Conservation (phyloP, 2,888 invertebrate genomes). For the Ditula angustiorana region DNA sequence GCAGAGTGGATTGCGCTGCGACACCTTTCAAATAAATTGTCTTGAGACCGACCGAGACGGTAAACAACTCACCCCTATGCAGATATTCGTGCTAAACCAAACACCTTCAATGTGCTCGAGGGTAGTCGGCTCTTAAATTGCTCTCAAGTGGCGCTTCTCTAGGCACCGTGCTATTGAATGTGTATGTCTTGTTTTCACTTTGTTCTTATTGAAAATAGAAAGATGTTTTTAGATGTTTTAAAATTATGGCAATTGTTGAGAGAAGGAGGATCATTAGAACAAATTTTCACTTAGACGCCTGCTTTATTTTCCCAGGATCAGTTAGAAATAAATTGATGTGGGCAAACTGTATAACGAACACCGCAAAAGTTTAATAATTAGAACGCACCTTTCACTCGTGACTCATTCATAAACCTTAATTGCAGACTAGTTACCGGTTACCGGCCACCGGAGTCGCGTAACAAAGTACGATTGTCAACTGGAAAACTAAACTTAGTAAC, state of each 20-base stretch:
- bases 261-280: conserved; percentile 4
- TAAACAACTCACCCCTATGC: conserved; percentile 81
- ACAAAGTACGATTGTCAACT: conserved; percentile 62
- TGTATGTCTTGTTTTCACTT: conserved; percentile 55
- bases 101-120: conserved; percentile 71
- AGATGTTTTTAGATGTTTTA: conserved; percentile 53
- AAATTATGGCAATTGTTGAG: neutral
- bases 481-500: conserved; percentile 48
- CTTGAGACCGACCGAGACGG: conserved; percentile 74
- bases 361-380: conserved; percentile 70
- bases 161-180: conserved; percentile 52
- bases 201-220: conserved; percentile 67
- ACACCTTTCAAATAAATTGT: conserved; percentile 85
- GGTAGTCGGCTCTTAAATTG: conserved; percentile 67
- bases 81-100: conserved; percentile 73
- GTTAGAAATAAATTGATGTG: conserved; percentile 45
- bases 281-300: neutral
- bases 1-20: conserved; percentile 80
- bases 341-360: conserved; percentile 48
- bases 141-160: conserved; percentile 61
- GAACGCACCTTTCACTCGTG: conserved; percentile 51
- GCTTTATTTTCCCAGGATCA: conserved; percentile 7
- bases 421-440: conserved; percentile 68
- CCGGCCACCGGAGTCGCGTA: conserved; percentile 56
- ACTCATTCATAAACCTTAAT: conserved; percentile 59